Evolutionary conservation across 53 echinoderm and acorn worm genomes (phyloP), one percentile per base, ranked within the genome.

Genomic region (Holothuria scabra): DNA sequence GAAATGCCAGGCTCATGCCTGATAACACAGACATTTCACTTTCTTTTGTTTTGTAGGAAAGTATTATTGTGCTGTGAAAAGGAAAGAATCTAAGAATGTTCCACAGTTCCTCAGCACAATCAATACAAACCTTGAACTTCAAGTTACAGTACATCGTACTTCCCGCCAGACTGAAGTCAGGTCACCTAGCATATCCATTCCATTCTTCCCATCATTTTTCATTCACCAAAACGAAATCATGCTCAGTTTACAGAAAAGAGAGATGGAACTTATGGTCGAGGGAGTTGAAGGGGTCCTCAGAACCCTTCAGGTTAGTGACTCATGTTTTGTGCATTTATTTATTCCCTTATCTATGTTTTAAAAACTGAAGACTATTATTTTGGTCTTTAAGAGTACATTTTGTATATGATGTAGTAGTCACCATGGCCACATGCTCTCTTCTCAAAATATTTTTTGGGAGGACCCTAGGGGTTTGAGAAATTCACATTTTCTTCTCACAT

Each of bases 51-150:
- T 23, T 32, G 12, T 86, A 96, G 96, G 96, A 37, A 62, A 59
- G 7, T 96, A 96, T 62, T 96, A 79, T 82, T 96, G 96, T 60
- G 85, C 85, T 19, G 79, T 96, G 49, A 67, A 76, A 20, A 91
- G 94, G 66, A 60, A 90, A 8, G 64, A 86, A n/a, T 85, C 92
- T 0, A 87, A 78, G 46, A 86, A 90, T 58, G 80, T 88, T 14
- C 91, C 90, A 9, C 86, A 88, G 49, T 93, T 86, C 84, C 90
- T 93, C 26, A 92, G 92, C 74, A 96, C 90, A 35, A 67, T 93
- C 59, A 84, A 91, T 31, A 90, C 93, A 22, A 68, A 85, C 67
- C 86, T 96, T 7, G 78, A 68, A 20, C 86, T 96, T 26, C 61
- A 67, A 4, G 93, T 86, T 25, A 84, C 81, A 5, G 88, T 94